phyloP scores from a whole-genome alignment of 2,113 vertebrate genomes.

The Brachirus orientalis region DNA sequence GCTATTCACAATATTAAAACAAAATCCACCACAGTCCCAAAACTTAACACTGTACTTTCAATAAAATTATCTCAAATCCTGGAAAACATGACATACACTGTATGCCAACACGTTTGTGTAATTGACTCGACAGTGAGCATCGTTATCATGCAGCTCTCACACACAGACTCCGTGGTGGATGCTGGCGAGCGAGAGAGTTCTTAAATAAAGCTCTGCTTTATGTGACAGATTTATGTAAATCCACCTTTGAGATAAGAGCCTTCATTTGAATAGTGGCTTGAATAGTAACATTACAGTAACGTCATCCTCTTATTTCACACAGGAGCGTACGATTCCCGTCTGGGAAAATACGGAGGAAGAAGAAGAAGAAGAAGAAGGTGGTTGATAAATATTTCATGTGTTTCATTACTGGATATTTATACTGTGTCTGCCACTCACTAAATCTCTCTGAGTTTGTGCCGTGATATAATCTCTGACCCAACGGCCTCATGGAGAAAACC shows the following conservation, averaged over 20 bases:
- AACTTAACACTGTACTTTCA: too few species aligned
- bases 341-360: slow-evolving; percentile 31
- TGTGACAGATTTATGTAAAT: slow-evolving; percentile 66
- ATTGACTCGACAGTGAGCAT: slow-evolving; percentile 26
- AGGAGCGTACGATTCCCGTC: slow-evolving; percentile 56
- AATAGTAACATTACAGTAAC: slow-evolving; percentile 52
- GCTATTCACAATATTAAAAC: too few species aligned
- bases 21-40: too few species aligned
- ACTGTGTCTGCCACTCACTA: slow-evolving; percentile 55
- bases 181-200: slow-evolving; percentile 37
- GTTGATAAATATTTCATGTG: slow-evolving; percentile 70
- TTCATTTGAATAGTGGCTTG: slow-evolving; percentile 35
- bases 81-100: too few species aligned
- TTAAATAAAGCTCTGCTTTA: slow-evolving; percentile 29
- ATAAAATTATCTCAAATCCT: too few species aligned
- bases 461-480: neutral
- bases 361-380: slow-evolving; percentile 49
- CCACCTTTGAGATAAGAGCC: slow-evolving; percentile 30
- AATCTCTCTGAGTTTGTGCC: slow-evolving; percentile 35
- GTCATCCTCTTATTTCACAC: slow-evolving; percentile 47
- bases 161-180: slow-evolving; percentile 15
- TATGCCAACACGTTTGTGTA: too few species aligned
- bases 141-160: slow-evolving; percentile 30
- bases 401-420: slow-evolving; percentile 70
- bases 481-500: neutral